Evolutionary conservation across 2,113 vertebrate genomes (phyloP).

Genomic region (Rhea pennata): DNA sequence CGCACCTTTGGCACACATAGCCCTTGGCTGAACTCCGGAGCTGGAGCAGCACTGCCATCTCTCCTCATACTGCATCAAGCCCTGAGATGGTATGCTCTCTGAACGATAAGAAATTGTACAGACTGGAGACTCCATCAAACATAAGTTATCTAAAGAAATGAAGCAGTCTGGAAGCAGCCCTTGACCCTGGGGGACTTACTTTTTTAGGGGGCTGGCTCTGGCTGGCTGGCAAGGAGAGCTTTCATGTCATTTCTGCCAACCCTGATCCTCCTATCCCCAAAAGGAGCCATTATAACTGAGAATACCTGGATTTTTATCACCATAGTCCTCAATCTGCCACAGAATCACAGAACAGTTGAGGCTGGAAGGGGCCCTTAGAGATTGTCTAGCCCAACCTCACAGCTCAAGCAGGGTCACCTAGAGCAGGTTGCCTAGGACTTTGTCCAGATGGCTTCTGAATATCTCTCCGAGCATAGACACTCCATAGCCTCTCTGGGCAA

Average conservation of each 20-base stretch:
- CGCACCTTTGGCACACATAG: neutral
- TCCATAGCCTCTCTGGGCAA: neutral
- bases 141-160: neutral
- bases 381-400: neutral
- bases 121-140: neutral
- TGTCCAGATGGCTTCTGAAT: neutral
- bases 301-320: neutral
- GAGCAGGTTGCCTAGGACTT: neutral
- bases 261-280: neutral
- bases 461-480: neutral
- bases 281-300: neutral
- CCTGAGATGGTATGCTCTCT: fast-evolving
- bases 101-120: neutral
- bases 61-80: fast-evolving
- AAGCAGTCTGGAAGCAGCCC: neutral
- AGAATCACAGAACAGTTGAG: neutral
- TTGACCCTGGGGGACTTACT: neutral
- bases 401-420: neutral
- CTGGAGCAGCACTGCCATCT: neutral
- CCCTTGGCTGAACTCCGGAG: fast-evolving
- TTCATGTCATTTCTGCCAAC: neutral
- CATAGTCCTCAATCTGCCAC: neutral
- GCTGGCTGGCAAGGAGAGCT: neutral
- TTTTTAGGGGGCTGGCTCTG: neutral
- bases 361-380: neutral